A percentile compares a stretch with the other conserved stretches of the same genome.
Evolutionary conservation across 2,888 invertebrate genomes (phyloP).

Genomic region (Acanthosepion pharaonis): DNA sequence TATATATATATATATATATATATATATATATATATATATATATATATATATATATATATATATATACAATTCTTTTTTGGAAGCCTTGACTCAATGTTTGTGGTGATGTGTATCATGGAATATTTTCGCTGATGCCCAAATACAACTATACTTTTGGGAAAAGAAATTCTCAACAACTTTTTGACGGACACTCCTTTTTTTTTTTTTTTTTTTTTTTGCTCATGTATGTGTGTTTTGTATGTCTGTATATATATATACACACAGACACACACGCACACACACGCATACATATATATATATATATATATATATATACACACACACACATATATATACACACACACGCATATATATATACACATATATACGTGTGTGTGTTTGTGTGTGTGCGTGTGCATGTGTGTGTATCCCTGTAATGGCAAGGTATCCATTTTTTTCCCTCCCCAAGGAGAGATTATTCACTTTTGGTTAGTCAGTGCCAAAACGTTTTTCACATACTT

Average conservation of each 20-base stretch:
- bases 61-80: not conserved
- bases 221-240: not conserved
- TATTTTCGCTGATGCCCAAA: not conserved
- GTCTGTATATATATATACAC: not conserved
- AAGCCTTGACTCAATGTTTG: not conserved
- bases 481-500: not conserved
- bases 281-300: too few relatives aligned
- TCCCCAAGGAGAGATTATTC: not conserved
- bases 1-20: conserved; percentile 8
- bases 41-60: too few relatives aligned
- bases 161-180: not conserved
- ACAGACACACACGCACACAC: too few relatives aligned
- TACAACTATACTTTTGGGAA: not conserved
- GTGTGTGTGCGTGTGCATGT: not conserved
- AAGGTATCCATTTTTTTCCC: not conserved
- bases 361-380: not conserved
- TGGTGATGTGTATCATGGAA: not conserved
- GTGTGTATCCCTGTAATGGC: not conserved
- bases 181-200: not conserved
- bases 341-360: too few relatives aligned
- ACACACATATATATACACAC: too few relatives aligned
- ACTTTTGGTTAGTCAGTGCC: not conserved
- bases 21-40: not conserved
- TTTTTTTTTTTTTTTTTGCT: not conserved
- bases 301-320: too few relatives aligned